Percentiles rank a stretch among this genome's conserved stretches.
Conservation (phyloP, 1,140 invertebrate species). For the Drosophila pachea region DNA sequence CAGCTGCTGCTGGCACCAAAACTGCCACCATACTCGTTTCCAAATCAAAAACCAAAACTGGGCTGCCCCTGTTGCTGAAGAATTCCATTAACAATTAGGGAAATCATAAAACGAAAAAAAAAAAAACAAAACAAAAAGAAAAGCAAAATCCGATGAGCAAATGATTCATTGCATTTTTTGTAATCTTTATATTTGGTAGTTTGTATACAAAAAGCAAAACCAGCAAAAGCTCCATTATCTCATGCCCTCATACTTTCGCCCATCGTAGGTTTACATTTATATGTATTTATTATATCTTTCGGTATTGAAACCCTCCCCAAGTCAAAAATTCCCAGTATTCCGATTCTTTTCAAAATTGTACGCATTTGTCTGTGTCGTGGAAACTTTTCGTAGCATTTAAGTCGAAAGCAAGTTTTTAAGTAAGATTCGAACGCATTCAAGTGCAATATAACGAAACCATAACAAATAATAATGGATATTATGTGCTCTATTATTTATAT, state of each 20-base stretch:
- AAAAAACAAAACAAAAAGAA: conserved; percentile 10
- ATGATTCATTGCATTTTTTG: conserved; percentile 52
- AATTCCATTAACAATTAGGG: conserved; percentile 78
- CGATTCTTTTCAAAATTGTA: conserved; percentile 29
- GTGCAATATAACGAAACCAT: conserved; percentile 58
- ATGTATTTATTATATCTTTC: conserved; percentile 51
- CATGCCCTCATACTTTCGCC: conserved; percentile 7
- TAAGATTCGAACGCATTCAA: conserved; percentile 62
- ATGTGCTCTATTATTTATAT: conserved; percentile 51
- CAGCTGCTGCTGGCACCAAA: conserved; percentile 57
- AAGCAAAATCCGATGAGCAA: conserved; percentile 31
- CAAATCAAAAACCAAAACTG: conserved; percentile 79
- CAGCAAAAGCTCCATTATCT: conserved; percentile 1
- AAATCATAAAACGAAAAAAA: conserved; percentile 3
- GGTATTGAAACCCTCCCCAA: conserved; percentile 22
- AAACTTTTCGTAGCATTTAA: conserved; percentile 40
- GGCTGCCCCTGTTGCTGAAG: conserved; percentile 78
- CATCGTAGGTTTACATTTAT: conserved; percentile 45
- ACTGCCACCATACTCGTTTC: conserved; percentile 79
- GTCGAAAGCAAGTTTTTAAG: conserved; percentile 28
- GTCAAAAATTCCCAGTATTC: conserved; percentile 57
- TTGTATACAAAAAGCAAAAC: conserved; percentile 57
- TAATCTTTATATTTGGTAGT: conserved; percentile 72
- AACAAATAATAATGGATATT: conserved; percentile 52
- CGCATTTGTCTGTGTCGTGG: conserved; percentile 32